Conservation (phyloP, 1,140 invertebrate species). For the Atopsyche davidsoni region DNA sequence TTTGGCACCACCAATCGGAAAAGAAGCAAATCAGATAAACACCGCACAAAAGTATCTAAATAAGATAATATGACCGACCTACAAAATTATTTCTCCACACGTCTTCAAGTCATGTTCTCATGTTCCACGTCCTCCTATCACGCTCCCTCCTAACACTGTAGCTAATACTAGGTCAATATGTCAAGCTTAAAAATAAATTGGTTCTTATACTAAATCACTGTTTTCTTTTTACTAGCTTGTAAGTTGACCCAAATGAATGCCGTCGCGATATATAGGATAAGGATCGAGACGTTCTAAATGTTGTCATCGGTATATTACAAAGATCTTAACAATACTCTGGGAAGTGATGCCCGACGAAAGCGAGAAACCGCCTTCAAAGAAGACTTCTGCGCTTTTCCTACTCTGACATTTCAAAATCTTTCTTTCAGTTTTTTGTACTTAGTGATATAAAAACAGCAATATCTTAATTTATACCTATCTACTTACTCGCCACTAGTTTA, state of each 20-base stretch:
- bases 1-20: conserved; percentile 20
- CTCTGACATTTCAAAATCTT: too few species aligned
- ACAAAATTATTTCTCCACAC: background rate
- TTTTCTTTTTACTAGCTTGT: conserved; percentile 20
- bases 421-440: conserved; percentile 28
- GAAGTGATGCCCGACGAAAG: too few species aligned
- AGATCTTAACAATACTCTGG: too few species aligned
- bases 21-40: conserved; percentile 7
- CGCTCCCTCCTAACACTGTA: background rate
- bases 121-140: background rate
- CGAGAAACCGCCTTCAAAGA: too few species aligned
- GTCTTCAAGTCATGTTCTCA: background rate
- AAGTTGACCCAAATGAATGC: conserved; percentile 17
- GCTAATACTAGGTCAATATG: conserved; percentile 1
- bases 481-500: conserved; percentile 21
- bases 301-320: too few species aligned
- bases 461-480: conserved; percentile 23
- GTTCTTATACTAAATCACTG: conserved; percentile 27
- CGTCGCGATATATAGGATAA: too few species aligned
- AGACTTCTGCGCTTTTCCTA: too few species aligned
- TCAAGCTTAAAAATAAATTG: conserved; percentile 19
- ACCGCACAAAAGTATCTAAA: conserved; percentile 1
- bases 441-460: conserved; percentile 29
- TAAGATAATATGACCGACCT: background rate
- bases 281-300: too few species aligned